phyloP scores from a whole-genome alignment of 2,888 invertebrate species.

The Ichneumoninae sp. region DNA sequence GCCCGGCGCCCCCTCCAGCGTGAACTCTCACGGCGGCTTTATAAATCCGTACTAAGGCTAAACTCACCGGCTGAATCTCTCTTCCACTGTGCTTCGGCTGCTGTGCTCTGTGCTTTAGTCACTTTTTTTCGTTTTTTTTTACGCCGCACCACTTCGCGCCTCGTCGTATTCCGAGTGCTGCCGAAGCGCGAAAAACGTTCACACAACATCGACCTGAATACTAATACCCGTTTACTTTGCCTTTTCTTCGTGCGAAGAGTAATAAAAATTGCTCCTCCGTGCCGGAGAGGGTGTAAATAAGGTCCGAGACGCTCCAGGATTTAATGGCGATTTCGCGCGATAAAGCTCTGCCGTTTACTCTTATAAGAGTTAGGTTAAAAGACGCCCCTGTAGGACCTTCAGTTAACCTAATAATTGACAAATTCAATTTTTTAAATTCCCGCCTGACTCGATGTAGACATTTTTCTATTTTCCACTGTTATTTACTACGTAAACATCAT shows the following conservation, averaged over 20 bases:
- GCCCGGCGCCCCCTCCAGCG: conserved; percentile 61
- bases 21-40: conserved; percentile 74
- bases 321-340: conserved; percentile 4
- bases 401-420: too few species aligned
- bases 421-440: too few species aligned
- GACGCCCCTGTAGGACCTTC: too few species aligned
- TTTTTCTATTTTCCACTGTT: background rate
- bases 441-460: background rate
- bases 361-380: background rate
- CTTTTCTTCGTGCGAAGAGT: conserved; percentile 65
- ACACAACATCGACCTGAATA: conserved; percentile 73
- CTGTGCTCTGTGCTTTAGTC: conserved; percentile 28
- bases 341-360: background rate
- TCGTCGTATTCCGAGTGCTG: conserved; percentile 57
- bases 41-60: conserved; percentile 77
- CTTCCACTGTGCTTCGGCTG: conserved; percentile 3
- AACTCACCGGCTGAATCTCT: conserved; percentile 50
- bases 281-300: conserved; percentile 16
- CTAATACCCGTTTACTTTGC: conserved; percentile 71
- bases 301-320: conserved; percentile 31
- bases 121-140: conserved; percentile 16
- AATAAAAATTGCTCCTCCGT: conserved; percentile 40
- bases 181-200: conserved; percentile 77
- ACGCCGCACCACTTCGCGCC: conserved; percentile 35
- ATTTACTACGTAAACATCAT: background rate